Conservation (phyloP, 2,888 invertebrate species). For the Timema cristinae region DNA sequence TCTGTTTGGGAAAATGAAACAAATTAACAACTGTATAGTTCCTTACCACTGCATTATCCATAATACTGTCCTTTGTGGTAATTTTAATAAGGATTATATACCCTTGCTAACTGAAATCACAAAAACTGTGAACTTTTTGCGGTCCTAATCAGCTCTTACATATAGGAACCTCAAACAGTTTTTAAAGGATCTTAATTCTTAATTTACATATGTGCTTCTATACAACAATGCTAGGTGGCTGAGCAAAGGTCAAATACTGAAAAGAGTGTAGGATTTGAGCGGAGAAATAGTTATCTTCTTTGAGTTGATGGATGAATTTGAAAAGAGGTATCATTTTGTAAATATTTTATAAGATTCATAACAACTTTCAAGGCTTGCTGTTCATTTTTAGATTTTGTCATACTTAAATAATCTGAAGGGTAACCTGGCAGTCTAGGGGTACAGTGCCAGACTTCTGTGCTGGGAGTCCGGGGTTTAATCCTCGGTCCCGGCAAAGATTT, state of each 20-base stretch:
- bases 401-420: constrained; percentile 1
- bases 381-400: constrained; percentile 1
- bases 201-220: neutral
- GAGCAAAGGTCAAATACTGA: neutral
- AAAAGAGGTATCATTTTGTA: neutral
- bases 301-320: neutral
- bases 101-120: constrained; percentile 1
- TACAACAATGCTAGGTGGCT: constrained; percentile 4
- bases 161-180: neutral
- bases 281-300: neutral
- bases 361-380: neutral
- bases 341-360: neutral
- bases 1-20: neutral
- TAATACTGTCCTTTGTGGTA: constrained; percentile 7
- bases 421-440: too few species aligned
- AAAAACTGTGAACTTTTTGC: neutral
- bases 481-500: too few species aligned
- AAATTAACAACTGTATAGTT: constrained; percentile 5
- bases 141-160: constrained; percentile 1
- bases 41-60: constrained; percentile 5
- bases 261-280: constrained; percentile 1
- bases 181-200: constrained; percentile 11
- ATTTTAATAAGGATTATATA: neutral
- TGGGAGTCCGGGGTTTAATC: too few species aligned
- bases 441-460: too few species aligned